phyloP scores from a whole-genome alignment of 2,113 vertebrate species.

The Nymphicus hollandicus region DNA sequence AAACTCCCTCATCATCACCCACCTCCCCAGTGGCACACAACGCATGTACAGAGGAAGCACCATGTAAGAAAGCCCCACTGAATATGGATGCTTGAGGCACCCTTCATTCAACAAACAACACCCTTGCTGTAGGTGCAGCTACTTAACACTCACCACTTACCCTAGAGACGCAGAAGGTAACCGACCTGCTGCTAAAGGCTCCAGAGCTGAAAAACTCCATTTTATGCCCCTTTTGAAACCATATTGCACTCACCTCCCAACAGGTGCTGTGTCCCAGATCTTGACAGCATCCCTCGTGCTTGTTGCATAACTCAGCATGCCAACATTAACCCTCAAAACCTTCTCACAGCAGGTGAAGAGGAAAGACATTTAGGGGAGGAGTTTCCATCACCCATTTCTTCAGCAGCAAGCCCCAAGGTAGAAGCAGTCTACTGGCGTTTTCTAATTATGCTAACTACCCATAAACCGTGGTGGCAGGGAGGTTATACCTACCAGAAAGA shows the following conservation, averaged over 20 bases:
- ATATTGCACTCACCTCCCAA: not conserved
- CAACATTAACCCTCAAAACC: not conserved
- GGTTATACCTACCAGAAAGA: not conserved
- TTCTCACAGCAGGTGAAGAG: not conserved
- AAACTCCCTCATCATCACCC: not conserved
- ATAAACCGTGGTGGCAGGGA: not conserved
- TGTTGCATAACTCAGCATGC: fast-evolving
- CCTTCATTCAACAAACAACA: not conserved
- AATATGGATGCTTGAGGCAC: not conserved
- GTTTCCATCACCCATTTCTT: conserved; percentile 5
- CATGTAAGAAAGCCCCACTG: not conserved
- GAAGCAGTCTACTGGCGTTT: not conserved
- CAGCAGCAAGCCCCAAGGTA: conserved; percentile 43
- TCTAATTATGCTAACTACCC: conserved; percentile 40
- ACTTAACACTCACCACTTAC: not conserved
- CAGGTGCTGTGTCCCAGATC: not conserved
- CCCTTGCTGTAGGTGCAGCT: not conserved
- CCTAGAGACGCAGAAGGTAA: not conserved
- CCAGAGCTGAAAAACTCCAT: not conserved
- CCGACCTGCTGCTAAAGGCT: not conserved
- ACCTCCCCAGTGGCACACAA: fast-evolving
- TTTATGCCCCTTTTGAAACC: not conserved
- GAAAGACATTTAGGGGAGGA: not conserved
- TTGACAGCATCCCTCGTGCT: not conserved
- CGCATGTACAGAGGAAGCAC: not conserved